Conservation (phyloP, 2,888 invertebrate genomes). For the Phyllotreta striolata region DNA sequence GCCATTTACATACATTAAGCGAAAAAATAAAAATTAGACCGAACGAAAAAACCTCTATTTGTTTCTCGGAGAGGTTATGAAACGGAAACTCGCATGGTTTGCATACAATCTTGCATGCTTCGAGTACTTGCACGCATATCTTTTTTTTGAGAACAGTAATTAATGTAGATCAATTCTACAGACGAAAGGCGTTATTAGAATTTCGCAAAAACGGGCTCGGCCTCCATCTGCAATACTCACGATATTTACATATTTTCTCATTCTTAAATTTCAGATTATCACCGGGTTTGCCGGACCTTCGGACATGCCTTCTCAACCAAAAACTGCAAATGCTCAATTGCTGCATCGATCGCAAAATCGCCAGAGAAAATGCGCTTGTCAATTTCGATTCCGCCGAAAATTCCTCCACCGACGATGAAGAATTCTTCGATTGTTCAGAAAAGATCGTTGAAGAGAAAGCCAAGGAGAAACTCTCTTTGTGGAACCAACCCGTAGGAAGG, state of each 20-base stretch:
- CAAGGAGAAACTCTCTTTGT: slow-evolving; percentile 61
- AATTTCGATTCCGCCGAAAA: slow-evolving; percentile 59
- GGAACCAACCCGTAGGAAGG: slow-evolving; percentile 67
- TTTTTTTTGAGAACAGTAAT: slow-evolving; percentile 9
- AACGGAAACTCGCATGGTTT: slow-evolving; percentile 11
- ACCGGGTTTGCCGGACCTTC: slow-evolving; percentile 84
- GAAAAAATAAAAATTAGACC: slow-evolving; percentile 11
- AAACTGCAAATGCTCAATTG: slow-evolving; percentile 90
- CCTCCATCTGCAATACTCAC: not conserved
- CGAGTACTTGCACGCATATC: slow-evolving; percentile 9
- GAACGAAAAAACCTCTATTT: slow-evolving; percentile 1
- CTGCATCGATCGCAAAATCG: slow-evolving; percentile 73
- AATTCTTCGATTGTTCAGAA: slow-evolving; percentile 81
- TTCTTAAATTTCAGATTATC: slow-evolving; percentile 70
- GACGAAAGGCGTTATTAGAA: not conserved
- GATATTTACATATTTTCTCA: not conserved
- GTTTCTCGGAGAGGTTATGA: slow-evolving; percentile 3
- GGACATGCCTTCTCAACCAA: slow-evolving; percentile 88
- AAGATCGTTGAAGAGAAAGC: slow-evolving; percentile 58
- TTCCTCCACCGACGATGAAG: slow-evolving; percentile 70
- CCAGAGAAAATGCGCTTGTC: slow-evolving; percentile 62
- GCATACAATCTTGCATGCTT: slow-evolving; percentile 17
- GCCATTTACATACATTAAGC: slow-evolving; percentile 13
- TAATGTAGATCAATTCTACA: slow-evolving; percentile 4
- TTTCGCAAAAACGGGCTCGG: not conserved